These are phyloP conservation scores for Pseudochirops corinnae DNA, from an alignment of 2,797 vertebrate genomes.

Conservation along the genomic window DNA sequence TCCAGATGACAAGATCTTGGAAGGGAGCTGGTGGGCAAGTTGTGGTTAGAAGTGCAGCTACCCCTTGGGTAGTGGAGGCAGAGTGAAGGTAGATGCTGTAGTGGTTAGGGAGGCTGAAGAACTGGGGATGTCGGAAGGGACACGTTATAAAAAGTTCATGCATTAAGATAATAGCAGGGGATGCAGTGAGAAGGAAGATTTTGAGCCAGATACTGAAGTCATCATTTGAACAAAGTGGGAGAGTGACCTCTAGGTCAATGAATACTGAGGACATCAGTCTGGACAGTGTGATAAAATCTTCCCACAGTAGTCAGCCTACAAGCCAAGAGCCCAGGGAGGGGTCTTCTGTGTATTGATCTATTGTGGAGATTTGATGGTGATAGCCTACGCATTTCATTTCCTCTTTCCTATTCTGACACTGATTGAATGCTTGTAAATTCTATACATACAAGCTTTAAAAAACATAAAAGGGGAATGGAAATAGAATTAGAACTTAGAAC, in stretches of 20 bases:
- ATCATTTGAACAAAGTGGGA: not conserved
- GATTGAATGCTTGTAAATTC: slow-evolving; percentile 48
- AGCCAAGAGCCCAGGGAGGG: not conserved
- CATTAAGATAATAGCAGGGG: not conserved
- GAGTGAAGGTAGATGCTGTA: not conserved
- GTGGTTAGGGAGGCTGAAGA: not conserved
- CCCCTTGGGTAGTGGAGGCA: too few relatives aligned
- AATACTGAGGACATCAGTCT: not conserved
- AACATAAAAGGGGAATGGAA: slow-evolving; percentile 28
- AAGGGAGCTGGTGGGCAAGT: not conserved
- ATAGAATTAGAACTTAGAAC: slow-evolving; percentile 67
- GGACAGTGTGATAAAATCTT: not conserved
- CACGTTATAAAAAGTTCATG: not conserved
- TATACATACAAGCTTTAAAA: slow-evolving; percentile 62
- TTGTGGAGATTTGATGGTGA: not conserved
- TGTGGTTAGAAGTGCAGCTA: not conserved
- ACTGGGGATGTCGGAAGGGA: not conserved
- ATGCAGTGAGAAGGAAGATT: not conserved
- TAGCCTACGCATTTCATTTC: slow-evolving; percentile 23
- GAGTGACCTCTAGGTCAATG: not conserved
- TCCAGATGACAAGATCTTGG: not conserved
- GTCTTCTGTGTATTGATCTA: not conserved
- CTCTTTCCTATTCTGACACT: slow-evolving; percentile 66
- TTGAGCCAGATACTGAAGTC: not conserved
- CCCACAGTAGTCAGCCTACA: not conserved